A percentile compares a stretch with the other conserved stretches of the same genome.
phyloP scores from a whole-genome alignment of 2,797 vertebrate genomes.

The Sebastes itinus region DNA sequence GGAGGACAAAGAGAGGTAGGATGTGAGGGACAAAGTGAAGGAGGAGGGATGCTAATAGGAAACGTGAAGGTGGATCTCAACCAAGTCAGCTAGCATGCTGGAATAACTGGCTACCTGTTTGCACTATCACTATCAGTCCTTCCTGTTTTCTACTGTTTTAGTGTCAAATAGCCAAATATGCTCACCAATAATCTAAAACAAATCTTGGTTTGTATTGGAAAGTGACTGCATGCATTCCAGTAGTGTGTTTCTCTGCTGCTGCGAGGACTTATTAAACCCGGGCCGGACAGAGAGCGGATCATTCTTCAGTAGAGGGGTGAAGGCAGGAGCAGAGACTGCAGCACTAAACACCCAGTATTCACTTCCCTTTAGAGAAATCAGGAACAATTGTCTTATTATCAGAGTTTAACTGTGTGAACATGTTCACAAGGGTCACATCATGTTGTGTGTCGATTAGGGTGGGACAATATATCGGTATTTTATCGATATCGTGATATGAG shows the following conservation, averaged over 20 bases:
- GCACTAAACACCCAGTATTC: neutral
- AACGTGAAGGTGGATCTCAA: neutral
- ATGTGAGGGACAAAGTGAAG: slow-evolving; percentile 47
- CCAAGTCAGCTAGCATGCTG: neutral
- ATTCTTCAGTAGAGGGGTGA: neutral
- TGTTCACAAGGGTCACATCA: too few species aligned
- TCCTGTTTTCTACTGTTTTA: neutral
- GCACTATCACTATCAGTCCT: neutral
- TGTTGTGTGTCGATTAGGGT: too few species aligned
- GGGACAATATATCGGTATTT: too few species aligned
- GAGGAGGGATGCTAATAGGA: slow-evolving; percentile 23
- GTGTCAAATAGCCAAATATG: neutral
- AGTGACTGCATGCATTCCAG: neutral
- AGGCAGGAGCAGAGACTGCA: neutral
- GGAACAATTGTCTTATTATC: neutral
- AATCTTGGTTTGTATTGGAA: neutral
- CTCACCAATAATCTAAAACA: neutral
- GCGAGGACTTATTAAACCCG: slow-evolving; percentile 18
- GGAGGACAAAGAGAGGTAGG: slow-evolving; percentile 30
- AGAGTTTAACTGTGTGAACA: neutral
- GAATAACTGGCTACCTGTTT: slow-evolving; percentile 1
- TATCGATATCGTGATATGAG: too few species aligned
- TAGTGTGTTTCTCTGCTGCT: neutral
- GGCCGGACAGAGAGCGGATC: neutral
- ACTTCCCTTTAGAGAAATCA: neutral